phyloP scores from a whole-genome alignment of 2,797 vertebrate species.

The Micrastur ruficollis region DNA sequence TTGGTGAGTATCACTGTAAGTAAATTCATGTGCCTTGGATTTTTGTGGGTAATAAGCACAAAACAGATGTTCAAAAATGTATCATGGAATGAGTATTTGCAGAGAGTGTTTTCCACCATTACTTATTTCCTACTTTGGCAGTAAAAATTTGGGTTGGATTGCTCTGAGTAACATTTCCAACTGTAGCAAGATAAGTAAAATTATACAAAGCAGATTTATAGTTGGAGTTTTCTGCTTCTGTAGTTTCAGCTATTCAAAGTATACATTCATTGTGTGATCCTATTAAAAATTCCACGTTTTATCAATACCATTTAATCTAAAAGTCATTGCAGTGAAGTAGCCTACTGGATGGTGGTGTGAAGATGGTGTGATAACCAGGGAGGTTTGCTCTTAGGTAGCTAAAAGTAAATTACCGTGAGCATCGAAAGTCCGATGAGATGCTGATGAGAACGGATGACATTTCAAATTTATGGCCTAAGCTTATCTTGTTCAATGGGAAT shows the following conservation, averaged over 20 bases:
- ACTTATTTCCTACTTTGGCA: neutral
- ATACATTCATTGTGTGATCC: neutral
- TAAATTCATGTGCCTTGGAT: neutral
- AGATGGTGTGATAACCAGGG: neutral
- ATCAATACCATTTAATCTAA: constrained; percentile 20
- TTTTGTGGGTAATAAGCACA: neutral
- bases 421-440: neutral
- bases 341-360: neutral
- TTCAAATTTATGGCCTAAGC: constrained; percentile 56
- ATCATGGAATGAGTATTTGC: neutral
- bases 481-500: constrained; percentile 44
- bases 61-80: neutral
- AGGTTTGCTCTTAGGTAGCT: neutral
- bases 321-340: constrained; percentile 4
- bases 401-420: constrained; percentile 18
- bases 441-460: constrained; percentile 24
- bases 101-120: neutral
- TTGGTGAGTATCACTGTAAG: neutral
- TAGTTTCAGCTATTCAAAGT: neutral
- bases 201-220: neutral
- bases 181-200: neutral
- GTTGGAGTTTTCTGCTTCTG: neutral
- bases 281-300: neutral
- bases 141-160: neutral
- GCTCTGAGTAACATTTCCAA: neutral